Base-by-base conservation (phyloP, 2,113 vertebrate species). In the Sturnus vulgaris region DNA sequence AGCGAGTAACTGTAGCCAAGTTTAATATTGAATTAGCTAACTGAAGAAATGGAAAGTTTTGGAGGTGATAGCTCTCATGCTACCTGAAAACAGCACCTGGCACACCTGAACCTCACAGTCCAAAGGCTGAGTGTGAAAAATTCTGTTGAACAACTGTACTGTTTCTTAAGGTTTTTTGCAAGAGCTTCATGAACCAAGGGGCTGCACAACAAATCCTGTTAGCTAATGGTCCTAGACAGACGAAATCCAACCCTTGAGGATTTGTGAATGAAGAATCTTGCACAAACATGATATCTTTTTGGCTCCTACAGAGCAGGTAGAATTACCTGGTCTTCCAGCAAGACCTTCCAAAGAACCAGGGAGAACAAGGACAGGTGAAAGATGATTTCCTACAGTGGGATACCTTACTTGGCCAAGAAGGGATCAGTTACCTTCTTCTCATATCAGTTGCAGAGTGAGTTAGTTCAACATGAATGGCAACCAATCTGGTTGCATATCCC, bases 191-290 rank as follows among this genome's bases (percentile, higher is more conserved):
- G 60, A 13, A 3, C 60, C 42, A 52, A 81, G 82, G 47, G 0
- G 2, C 60, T 76, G 72, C 83, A 84, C 69, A 85, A 86, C 47
- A 92, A 60, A 92, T 72, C 94, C 88, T 65, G 81, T 93, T 95
- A 96, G 70, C 73, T 97, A 95, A 97, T 91, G 83, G 86, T 53
- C 83, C 86, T 72, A 35, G 24, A 24, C 0, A 88, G 77, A 93
- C 0, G 69, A 93, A 92, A 97, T 22, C 69, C 37, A 90, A 93
- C 28, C 61, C 96, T 8, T 68, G 40, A 61, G 49, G 64, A 76
- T 87, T 97, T 95, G 86, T 79, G 84, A 96, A 92, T 78, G 91
- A 96, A 94, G 92, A 90, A 88, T 91, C 95, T 93, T 90, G 80
- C 86, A 71, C 56, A 88, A 95, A 95, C 91, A 20, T 7, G 83